Percentiles rank a stretch among this genome's conserved stretches.
phyloP scores from a whole-genome alignment of 2,797 vertebrate species.

The Lepidocolaptes lacrymiger region DNA sequence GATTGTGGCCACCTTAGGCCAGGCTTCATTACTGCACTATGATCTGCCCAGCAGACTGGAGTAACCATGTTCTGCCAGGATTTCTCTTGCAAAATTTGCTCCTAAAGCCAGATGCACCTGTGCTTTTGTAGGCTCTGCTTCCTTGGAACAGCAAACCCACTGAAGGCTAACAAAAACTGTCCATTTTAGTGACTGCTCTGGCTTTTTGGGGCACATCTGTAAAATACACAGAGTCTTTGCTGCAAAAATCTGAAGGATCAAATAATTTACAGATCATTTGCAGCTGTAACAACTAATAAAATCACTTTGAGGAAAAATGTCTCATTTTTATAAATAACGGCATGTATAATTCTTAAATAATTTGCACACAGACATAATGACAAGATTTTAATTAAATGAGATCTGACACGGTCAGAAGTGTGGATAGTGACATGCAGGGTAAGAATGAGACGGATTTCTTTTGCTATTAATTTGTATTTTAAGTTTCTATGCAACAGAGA shows the following conservation, averaged over 20 bases:
- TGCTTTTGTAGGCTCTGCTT: neutral
- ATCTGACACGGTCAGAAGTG: neutral
- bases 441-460: neutral
- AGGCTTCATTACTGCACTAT: neutral
- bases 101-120: neutral
- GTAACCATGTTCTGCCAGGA: neutral
- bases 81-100: neutral
- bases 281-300: neutral
- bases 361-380: neutral
- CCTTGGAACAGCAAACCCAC: neutral
- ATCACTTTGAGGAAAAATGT: neutral
- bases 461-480: neutral
- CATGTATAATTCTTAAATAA: neutral
- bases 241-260: neutral
- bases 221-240: neutral
- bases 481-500: neutral
- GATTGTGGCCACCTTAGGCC: neutral
- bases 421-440: rapidly evolving
- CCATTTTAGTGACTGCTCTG: neutral
- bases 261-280: neutral
- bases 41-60: neutral
- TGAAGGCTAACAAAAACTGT: neutral
- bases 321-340: neutral
- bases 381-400: neutral
- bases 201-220: neutral